Evolutionary conservation across 2,113 vertebrate species (phyloP), one percentile per base, ranked within the genome.

Genomic region (Calyptomena viridis): DNA sequence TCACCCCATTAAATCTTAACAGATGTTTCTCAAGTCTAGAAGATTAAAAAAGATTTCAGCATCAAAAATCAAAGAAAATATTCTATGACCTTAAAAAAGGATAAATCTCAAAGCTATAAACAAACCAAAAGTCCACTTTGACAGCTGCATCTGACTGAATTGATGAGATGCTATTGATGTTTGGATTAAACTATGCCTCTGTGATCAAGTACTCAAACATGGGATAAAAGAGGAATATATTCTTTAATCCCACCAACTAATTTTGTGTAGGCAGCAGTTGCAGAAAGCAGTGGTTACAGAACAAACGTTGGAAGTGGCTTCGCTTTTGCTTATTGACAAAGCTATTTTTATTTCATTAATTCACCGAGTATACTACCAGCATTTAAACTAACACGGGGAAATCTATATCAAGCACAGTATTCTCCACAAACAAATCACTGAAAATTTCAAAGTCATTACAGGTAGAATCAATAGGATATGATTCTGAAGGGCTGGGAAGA

Each of bases 181-280:
- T 98, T 94, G 98, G 98, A 99, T 99, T 99, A 99, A 97, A 98
- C 98, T 98, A 99, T 97, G 98, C 98, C 97, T 99, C 98, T 97
- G 96, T 98, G 99, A 99, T 99, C 99, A 99, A 99, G 98, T 98
- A 98, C 98, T 99, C 99, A 99, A 99, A 98, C 98, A 98, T 97
- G 97, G 98, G 98, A 99, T 99, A 98, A 99, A 99, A 99, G 97
- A 98, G 96, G 92, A 98, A 98, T 98, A 98, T 98, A 98, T 98
- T 98, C 98, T 99, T 99, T 99, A 99, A 99, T 99, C 99, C 99
- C 98, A 94, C 97, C 97, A 98, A 98, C 98, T 98, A 98, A 98
- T 98, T 98, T 98, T 97, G 97, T 98, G 97, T 92, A 97, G 98
- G 95, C 97, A 96, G 96, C 97, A 96, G 83, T 95, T 92, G 88